Conservation (phyloP, 2,797 vertebrate genomes). For the Bradypodion ventrale region DNA sequence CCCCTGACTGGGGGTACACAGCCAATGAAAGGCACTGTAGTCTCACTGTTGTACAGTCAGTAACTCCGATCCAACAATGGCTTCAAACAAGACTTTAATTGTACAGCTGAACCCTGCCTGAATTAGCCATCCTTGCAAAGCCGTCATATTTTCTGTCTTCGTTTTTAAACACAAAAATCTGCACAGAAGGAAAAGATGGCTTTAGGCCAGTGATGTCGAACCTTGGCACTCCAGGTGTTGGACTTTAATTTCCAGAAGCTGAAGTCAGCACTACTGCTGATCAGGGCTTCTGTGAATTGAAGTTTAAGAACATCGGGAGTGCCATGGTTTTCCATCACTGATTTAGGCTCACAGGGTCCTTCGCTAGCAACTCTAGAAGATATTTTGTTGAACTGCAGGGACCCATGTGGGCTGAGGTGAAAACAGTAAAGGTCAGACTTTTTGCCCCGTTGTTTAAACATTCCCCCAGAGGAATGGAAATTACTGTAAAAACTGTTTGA, state of each 20-base stretch:
- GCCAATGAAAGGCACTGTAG: not conserved
- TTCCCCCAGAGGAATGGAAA: constrained; percentile 22
- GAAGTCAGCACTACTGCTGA: too few relatives aligned
- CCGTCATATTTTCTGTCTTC: not conserved
- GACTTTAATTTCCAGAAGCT: too few relatives aligned
- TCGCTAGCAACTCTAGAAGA: not conserved
- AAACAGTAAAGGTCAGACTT: constrained; percentile 17
- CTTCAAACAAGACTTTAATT: not conserved
- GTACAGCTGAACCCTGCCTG: not conserved
- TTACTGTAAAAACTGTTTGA: constrained; percentile 10
- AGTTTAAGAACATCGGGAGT: too few relatives aligned
- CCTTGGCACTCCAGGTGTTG: too few relatives aligned
- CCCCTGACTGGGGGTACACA: constrained; percentile 47
- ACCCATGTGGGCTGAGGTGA: constrained; percentile 31
- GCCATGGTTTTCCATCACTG: too few relatives aligned
- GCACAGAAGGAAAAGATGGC: too few relatives aligned
- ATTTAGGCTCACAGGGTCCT: too few relatives aligned
- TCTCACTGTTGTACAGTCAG: constrained; percentile 20
- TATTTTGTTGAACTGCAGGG: constrained; percentile 12
- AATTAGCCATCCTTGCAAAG: too few relatives aligned
- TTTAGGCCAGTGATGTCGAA: too few relatives aligned
- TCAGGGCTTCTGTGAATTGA: too few relatives aligned
- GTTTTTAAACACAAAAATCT: not conserved
- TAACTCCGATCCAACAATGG: constrained; percentile 1
- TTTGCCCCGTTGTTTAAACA: constrained; percentile 22